Base-by-base conservation (phyloP, 2,113 vertebrate species). In the Lipotes vexillifer region DNA sequence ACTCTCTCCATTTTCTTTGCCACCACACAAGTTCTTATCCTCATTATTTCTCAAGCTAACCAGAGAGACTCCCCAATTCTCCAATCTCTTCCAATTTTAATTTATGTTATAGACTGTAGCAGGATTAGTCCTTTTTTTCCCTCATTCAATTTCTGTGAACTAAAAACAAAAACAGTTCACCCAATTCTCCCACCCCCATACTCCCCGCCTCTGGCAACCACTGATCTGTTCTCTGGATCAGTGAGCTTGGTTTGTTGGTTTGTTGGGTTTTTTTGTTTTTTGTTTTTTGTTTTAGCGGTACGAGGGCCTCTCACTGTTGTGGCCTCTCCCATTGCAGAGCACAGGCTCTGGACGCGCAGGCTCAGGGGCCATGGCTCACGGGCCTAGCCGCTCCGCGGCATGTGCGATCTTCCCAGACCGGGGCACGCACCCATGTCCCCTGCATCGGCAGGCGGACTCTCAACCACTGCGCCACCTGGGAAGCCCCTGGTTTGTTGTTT, bases 41-140 rank as follows among this genome's bases (percentile, higher is more conserved):
- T 92, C 11, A 44, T 69, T 86, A 63, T 85, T 94, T 88, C 77
- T 82, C 36, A 87, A 25, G 80, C n/a, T 92, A 96, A 93, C 17
- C 44, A 68, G 25, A 92, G 61, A 29, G 18, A 72, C 21, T 66
- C 55, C 61, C 41, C 52, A n/a, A 46, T 90, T 81, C 38, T 88
- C 31, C 21, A 80, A 3, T 78, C 33, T 71, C 61, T 95, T 33
- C 31, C 31, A 8, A 89, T 55, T 92, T 85, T 41, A 80, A n/a
- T 92, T 93, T 41, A 31, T 78, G 23, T 41, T 52, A 27, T 11
- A 61, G 55, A 84, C 4, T 14, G 11, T 4, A 71, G 9, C 71
- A 81, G 36, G 46, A 23, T 88, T 38, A 84, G 74, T 78, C 65
- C 13, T n/a, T 66, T 85, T 66, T 68, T 31, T 2, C 61, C 61